A percentile compares a stretch with the other conserved stretches of the same genome.
phyloP scores from a whole-genome alignment of 1,140 invertebrate species.

The Panulirus ornatus region DNA sequence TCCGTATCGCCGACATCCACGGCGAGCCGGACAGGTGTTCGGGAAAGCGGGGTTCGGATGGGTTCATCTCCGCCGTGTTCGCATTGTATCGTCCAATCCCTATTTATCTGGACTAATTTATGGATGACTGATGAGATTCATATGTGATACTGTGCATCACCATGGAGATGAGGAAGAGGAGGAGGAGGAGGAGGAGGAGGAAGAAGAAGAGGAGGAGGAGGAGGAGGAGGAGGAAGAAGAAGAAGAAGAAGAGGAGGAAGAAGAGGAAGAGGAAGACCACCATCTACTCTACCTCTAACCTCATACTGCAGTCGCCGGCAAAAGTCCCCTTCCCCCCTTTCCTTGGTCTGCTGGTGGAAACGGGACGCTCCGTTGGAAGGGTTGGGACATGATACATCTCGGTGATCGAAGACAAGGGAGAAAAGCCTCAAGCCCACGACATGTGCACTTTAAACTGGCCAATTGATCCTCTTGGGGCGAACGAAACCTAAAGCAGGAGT shows the following conservation, averaged over 20 bases:
- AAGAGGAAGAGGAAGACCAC: not conserved
- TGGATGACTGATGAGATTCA: constrained; percentile 39
- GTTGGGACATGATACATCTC: constrained; percentile 19
- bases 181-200: not conserved
- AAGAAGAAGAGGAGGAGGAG: not conserved
- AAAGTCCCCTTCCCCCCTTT: too few species aligned
- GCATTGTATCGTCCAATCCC: constrained; percentile 48
- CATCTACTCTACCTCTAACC: too few species aligned
- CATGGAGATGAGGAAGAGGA: not conserved
- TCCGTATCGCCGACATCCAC: constrained; percentile 2
- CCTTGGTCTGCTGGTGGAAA: not conserved
- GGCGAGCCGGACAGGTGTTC: constrained; percentile 28
- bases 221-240: not conserved
- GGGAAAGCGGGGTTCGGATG: constrained; percentile 37
- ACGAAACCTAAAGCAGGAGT: constrained; percentile 6
- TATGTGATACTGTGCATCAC: constrained; percentile 32
- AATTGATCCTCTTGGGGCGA: constrained; percentile 42
- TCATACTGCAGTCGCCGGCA: too few species aligned
- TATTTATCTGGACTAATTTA: constrained; percentile 60
- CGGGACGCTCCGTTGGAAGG: not conserved
- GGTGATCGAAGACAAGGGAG: constrained; percentile 42
- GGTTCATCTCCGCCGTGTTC: constrained; percentile 25
- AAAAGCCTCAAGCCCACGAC: not conserved
- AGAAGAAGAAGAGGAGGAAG: too few species aligned
- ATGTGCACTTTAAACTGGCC: constrained; percentile 55